These are phyloP conservation scores for Hoplodrina blanda DNA, from an alignment of 2,888 invertebrate species.

Conservation along the genomic window DNA sequence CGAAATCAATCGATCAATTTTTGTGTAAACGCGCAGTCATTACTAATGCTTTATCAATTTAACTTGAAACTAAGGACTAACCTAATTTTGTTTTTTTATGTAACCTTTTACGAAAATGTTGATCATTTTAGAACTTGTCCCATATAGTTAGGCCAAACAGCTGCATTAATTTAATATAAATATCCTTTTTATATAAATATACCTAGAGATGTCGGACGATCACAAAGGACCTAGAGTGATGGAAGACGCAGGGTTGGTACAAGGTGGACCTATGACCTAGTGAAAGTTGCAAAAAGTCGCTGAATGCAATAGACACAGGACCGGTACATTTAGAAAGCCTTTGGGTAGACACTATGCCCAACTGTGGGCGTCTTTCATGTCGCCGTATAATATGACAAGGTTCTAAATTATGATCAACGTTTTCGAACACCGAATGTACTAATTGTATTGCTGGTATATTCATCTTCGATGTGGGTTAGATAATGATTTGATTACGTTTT, in stretches of 20 bases:
- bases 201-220: no score
- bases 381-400: neutral
- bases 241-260: no score
- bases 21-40: constrained; percentile 62
- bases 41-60: constrained; percentile 53
- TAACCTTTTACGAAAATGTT: constrained; percentile 11
- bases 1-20: constrained; percentile 40
- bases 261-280: no score
- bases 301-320: no score
- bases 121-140: neutral
- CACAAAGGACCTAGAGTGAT: no score
- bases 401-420: constrained; percentile 16
- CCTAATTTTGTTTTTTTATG: constrained; percentile 5
- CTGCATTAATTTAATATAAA: no score
- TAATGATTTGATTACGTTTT: constrained; percentile 65
- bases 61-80: constrained; percentile 31
- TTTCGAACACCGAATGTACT: neutral
- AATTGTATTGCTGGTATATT: neutral
- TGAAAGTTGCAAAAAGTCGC: no score
- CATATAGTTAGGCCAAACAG: neutral
- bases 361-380: no score
- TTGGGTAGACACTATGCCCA: no score
- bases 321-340: no score
- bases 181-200: no score
- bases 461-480: neutral